A percentile compares a stretch with the other conserved stretches of the same genome.
Conservation (phyloP, 2,797 vertebrate species). For the Urosaurus nigricauda region DNA sequence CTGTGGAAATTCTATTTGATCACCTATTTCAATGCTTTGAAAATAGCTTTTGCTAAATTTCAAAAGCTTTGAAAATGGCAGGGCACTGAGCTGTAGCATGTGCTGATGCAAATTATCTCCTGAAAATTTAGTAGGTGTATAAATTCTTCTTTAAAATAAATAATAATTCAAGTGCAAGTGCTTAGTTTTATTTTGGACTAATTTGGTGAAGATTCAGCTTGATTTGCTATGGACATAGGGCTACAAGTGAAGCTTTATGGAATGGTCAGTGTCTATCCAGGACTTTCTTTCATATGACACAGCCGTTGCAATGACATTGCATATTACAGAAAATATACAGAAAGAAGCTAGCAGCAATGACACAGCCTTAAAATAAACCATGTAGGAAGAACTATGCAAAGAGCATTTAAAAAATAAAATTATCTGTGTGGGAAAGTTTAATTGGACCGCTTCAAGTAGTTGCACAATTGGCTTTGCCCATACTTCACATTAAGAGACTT, state of each 20-base stretch:
- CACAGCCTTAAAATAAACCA: conserved; percentile 4
- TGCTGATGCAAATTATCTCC: neutral
- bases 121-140: neutral
- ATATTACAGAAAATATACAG: neutral
- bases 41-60: neutral
- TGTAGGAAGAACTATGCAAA: neutral
- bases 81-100: neutral
- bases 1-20: neutral
- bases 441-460: conserved; percentile 17
- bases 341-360: neutral
- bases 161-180: neutral
- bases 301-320: neutral
- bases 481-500: conserved; percentile 31
- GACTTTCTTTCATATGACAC: neutral
- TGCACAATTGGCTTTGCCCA: conserved; percentile 12
- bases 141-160: neutral
- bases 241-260: neutral
- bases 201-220: neutral
- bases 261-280: neutral
- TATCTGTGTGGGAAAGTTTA: neutral
- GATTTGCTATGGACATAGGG: neutral
- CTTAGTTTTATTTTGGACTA: neutral
- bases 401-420: neutral
- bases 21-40: neutral
- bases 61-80: neutral